phyloP scores from a whole-genome alignment of 1,140 invertebrate genomes.

The Drosophila leontia region DNA sequence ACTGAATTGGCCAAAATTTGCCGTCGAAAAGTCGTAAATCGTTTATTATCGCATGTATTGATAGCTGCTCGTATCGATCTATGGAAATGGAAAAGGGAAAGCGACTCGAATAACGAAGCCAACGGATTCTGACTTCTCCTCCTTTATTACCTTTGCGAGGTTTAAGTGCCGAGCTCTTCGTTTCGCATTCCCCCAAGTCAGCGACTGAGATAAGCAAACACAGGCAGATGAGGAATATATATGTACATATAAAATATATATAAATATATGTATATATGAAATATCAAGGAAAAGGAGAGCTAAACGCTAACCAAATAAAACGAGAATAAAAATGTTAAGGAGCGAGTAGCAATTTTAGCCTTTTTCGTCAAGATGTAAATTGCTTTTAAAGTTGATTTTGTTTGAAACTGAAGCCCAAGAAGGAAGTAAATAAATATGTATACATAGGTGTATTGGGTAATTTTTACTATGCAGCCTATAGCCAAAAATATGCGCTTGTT shows the following conservation, averaged over 20 bases:
- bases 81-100: slow-evolving; percentile 11
- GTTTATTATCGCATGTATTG: slow-evolving; percentile 37
- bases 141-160: slow-evolving; percentile 62
- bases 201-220: slow-evolving; percentile 43
- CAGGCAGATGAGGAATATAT: slow-evolving; percentile 10
- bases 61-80: slow-evolving; percentile 46
- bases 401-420: slow-evolving; percentile 22
- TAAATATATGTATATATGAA: background rate
- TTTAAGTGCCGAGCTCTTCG: slow-evolving; percentile 48
- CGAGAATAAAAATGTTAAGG: slow-evolving; percentile 66
- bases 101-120: slow-evolving; percentile 16
- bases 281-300: slow-evolving; percentile 4
- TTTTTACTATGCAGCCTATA: background rate
- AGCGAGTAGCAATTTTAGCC: slow-evolving; percentile 33
- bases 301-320: slow-evolving; percentile 71
- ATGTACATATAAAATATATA: background rate
- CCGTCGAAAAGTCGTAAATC: slow-evolving; percentile 57
- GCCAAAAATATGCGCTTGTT: slow-evolving; percentile 1
- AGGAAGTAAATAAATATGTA: slow-evolving; percentile 1
- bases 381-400: slow-evolving; percentile 60
- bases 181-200: slow-evolving; percentile 19
- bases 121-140: slow-evolving; percentile 33
- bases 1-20: slow-evolving; percentile 45
- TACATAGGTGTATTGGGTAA: slow-evolving; percentile 4
- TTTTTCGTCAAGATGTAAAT: slow-evolving; percentile 65